Conservation (phyloP, 2,113 vertebrate species). For the Marmota monax region DNA sequence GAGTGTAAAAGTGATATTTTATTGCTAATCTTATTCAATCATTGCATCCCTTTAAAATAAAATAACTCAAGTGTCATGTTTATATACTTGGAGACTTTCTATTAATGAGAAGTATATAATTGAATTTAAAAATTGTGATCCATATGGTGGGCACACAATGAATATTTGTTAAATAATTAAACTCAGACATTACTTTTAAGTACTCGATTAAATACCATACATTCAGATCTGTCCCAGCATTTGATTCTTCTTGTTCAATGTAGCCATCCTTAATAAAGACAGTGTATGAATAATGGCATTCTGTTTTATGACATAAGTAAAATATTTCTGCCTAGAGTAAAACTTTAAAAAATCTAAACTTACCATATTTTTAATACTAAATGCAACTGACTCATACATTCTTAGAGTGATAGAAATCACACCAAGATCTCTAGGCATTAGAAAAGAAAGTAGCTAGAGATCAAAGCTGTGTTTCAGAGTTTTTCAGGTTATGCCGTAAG, state of each 20-base stretch:
- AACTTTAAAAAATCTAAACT: background rate
- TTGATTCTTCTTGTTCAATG: background rate
- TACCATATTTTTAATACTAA: background rate
- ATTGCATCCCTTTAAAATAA: too few relatives aligned
- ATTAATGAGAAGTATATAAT: background rate
- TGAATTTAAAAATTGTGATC: background rate
- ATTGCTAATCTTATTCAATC: background rate
- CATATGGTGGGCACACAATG: background rate
- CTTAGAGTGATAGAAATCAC: too few relatives aligned
- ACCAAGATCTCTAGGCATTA: too few relatives aligned
- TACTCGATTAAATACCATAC: background rate
- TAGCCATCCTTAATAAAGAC: slow-evolving; percentile 1
- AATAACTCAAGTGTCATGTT: background rate
- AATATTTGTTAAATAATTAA: slow-evolving; percentile 9
- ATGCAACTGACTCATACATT: background rate
- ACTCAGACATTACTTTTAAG: background rate
- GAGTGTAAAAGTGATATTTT: background rate
- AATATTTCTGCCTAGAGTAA: slow-evolving; percentile 19
- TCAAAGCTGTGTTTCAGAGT: background rate
- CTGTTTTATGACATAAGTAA: slow-evolving; percentile 49
- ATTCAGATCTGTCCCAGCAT: background rate
- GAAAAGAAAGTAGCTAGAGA: background rate
- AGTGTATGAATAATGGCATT: background rate
- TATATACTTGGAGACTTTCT: too few relatives aligned
- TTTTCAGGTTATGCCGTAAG: background rate